Conservation (phyloP, 92 coral and sea anemone genomes). For the Zoanthus sociatus region DNA sequence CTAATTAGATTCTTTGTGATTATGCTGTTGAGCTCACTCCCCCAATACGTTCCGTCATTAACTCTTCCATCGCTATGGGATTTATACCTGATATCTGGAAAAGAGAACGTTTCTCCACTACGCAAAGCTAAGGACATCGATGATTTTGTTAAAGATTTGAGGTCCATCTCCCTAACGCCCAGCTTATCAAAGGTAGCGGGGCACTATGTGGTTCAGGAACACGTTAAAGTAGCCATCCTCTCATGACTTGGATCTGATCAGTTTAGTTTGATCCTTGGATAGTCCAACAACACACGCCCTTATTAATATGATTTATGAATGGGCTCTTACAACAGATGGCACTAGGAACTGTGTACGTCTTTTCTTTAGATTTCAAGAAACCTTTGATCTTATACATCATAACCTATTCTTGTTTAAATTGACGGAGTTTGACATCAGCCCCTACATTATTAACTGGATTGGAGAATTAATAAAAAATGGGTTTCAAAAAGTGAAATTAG, state of each 20-base stretch:
- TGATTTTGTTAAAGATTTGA: not conserved
- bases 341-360: not conserved
- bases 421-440: not conserved
- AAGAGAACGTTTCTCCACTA: constrained; percentile 34
- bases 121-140: constrained; percentile 16
- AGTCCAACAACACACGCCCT: constrained; percentile 19
- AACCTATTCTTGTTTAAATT: not conserved
- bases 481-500: not conserved
- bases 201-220: constrained; percentile 22
- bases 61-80: constrained; percentile 25
- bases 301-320: constrained; percentile 13
- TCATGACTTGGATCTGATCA: not conserved
- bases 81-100: constrained; percentile 42
- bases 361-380: not conserved
- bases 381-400: too few relatives aligned
- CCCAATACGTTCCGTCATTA: constrained; percentile 34
- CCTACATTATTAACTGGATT: not conserved
- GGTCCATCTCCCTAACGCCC: constrained; percentile 42
- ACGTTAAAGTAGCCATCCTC: constrained; percentile 19
- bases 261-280: not conserved
- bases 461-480: not conserved
- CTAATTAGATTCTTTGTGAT: not conserved
- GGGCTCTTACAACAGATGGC: not conserved
- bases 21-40: constrained; percentile 29
- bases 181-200: constrained; percentile 28